Base-by-base conservation (phyloP, 2,113 vertebrate genomes). In the Centropus bengalensis region DNA sequence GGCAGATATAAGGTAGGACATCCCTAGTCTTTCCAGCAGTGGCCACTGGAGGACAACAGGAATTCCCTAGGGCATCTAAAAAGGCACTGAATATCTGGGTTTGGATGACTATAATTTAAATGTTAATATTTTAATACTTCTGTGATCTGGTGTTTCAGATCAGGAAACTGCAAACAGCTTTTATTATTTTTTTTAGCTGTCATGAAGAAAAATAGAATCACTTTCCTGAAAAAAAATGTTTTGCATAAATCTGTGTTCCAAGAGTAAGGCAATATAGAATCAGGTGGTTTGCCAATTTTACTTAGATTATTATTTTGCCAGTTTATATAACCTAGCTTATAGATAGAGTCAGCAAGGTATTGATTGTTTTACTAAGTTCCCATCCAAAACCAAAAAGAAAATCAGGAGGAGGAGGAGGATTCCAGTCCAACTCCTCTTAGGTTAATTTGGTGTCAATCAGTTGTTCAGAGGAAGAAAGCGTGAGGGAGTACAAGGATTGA, bases 151-250 rank as follows among this genome's bases (percentile, higher is more conserved):
- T 45, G 52, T 84, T 63, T 88, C n/a, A 82, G 45, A 80, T 77
- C 17, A 89, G 59, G 45, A 86, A 87, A 84, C 33, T 60, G 80
- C 47, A 82, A 82, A 85, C 0, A 54, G 22, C 32, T 85, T 85
- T 93, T 93, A 14, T 36, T 36, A 79, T n/a, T 86, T 62, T 86
- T 92, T 89, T 82, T 59, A 71, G 22, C 56, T 88, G 73, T 91
- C 82, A 79, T 19, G 52, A 73, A 73, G 54, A 76, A 81, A 89
- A 78, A 8, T 28, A 47, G 70, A 83, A 84, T 92, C 75, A 36
- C 71, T 96, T 96, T 85, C 58, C 78, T 92, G 59, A 58, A 78
- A n/a, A 58, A 85, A 81, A 60, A 82, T 96, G 95, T 91, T 95
- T 91, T 92, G 83, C 75, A n/a, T 86, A 83, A 87, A 68, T 95